Evolutionary conservation across 2,888 invertebrate species (phyloP).

Genomic region (Bugula neritina): DNA sequence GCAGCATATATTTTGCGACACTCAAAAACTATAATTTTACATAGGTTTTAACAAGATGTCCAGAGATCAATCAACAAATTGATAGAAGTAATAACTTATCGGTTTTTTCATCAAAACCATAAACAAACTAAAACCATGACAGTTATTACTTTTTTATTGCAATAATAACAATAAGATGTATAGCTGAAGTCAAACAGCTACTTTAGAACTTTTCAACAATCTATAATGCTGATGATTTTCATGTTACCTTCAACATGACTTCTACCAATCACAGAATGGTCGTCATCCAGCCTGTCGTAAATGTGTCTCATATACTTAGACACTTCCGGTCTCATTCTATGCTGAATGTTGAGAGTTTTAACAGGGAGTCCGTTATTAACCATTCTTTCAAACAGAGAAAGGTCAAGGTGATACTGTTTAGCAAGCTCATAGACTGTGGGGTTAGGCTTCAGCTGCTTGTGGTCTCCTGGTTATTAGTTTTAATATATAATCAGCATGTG

Average conservation of each 20-base stretch:
- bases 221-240: too few species aligned
- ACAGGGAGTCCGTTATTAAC: slow-evolving; percentile 64
- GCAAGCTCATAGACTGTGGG: slow-evolving; percentile 66
- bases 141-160: too few species aligned
- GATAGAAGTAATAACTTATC: too few species aligned
- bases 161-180: too few species aligned
- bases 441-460: slow-evolving; percentile 71
- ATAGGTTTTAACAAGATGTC: neutral
- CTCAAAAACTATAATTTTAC: neutral
- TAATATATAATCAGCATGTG: too few species aligned
- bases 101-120: too few species aligned
- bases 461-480: slow-evolving; percentile 69
- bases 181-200: too few species aligned
- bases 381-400: slow-evolving; percentile 78
- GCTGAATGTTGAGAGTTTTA: slow-evolving; percentile 61
- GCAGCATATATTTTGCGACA: neutral
- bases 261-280: slow-evolving; percentile 36
- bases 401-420: slow-evolving; percentile 63
- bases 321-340: slow-evolving; percentile 50
- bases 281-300: slow-evolving; percentile 41
- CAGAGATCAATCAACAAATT: too few species aligned
- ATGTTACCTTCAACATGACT: slow-evolving; percentile 35
- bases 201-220: too few species aligned
- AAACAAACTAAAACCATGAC: too few species aligned
- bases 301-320: slow-evolving; percentile 40